Conservation (phyloP, 2,113 vertebrate genomes). For the Planiliza haematocheilus region DNA sequence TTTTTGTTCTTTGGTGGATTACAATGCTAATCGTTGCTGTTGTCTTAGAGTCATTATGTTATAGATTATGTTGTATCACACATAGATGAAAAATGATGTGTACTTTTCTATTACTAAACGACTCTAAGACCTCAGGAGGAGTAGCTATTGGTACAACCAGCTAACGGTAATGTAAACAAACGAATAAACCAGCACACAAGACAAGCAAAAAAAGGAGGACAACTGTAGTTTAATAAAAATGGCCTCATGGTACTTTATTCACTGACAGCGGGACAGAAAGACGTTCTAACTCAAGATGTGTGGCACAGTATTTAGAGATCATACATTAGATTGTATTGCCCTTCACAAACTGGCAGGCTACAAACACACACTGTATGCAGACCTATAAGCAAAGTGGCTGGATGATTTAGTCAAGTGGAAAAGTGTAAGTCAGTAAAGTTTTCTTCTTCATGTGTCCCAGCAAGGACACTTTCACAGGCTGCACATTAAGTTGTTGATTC, state of each 20-base stretch:
- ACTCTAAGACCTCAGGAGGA: no score
- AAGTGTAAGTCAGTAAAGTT: constrained; percentile 3
- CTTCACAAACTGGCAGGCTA: constrained; percentile 40
- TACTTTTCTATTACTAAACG: no score
- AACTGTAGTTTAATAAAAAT: constrained; percentile 53
- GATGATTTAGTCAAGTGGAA: constrained; percentile 15
- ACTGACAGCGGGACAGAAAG: constrained; percentile 55
- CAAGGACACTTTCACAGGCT: constrained; percentile 33
- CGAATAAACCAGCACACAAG: no score
- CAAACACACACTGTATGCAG: constrained; percentile 27
- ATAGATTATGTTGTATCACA: no score
- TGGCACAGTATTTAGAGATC: constrained; percentile 70
- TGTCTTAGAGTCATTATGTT: no score
- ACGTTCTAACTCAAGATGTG: constrained; percentile 46
- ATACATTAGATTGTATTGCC: constrained; percentile 61
- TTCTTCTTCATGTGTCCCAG: constrained; percentile 21
- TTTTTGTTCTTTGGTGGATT: no score
- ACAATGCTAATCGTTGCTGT: no score
- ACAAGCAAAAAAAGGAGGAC: constrained; percentile 27
- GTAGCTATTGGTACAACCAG: no score
- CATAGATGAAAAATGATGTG: no score
- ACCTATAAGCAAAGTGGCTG: constrained; percentile 42
- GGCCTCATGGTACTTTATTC: constrained; percentile 70
- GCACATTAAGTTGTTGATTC: constrained; percentile 26
- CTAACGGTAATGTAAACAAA: no score